phyloP scores from a whole-genome alignment of 2,113 vertebrate species.

The Stigmatopora nigra region DNA sequence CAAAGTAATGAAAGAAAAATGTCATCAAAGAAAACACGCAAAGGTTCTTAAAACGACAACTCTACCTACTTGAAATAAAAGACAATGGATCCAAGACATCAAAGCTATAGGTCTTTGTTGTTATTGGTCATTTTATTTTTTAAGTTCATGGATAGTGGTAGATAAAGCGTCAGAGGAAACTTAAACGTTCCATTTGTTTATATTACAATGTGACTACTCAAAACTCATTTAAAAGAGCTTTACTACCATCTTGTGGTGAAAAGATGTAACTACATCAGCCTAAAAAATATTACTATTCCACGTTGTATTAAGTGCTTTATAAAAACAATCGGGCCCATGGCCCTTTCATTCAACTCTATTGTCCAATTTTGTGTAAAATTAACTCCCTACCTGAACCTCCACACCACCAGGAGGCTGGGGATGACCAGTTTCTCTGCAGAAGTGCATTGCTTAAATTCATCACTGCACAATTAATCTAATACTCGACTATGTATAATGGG shows the following conservation, averaged over 20 bases:
- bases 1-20: background rate
- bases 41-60: background rate
- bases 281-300: background rate
- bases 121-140: background rate
- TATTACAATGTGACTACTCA: background rate
- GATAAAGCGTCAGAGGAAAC: background rate
- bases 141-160: no score
- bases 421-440: no score
- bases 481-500: no score
- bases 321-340: background rate
- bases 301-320: no score
- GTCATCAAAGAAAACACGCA: background rate
- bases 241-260: conserved; percentile 28
- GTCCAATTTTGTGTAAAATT: no score
- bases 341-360: no score
- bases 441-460: no score
- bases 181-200: background rate
- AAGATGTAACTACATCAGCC: background rate
- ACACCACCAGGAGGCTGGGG: no score
- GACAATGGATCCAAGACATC: background rate
- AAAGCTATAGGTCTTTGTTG: background rate
- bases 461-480: no score
- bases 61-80: background rate
- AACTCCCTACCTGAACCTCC: no score
- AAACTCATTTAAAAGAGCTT: background rate